Percentiles rank a stretch among this genome's conserved stretches.
phyloP scores from a whole-genome alignment of 2,888 invertebrate genomes.

The Lysandra coridon region DNA sequence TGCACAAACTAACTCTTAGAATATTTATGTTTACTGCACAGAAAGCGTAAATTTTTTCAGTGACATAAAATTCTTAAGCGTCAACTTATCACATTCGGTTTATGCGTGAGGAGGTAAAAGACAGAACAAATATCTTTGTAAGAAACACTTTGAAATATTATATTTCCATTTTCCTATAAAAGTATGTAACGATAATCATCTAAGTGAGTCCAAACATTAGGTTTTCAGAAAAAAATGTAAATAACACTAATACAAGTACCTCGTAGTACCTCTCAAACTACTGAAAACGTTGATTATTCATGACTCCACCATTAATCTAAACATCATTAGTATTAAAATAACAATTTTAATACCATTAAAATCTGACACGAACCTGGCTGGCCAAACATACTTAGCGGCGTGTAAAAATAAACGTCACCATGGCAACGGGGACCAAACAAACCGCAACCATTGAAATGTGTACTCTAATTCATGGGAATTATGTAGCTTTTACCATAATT shows the following conservation, averaged over 20 bases:
- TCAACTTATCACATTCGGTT: too few relatives aligned
- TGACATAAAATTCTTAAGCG: too few relatives aligned
- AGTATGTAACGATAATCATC: neutral
- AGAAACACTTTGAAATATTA: neutral
- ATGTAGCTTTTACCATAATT: constrained; percentile 31
- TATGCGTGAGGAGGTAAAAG: too few relatives aligned
- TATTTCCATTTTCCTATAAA: neutral
- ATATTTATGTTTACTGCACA: too few relatives aligned
- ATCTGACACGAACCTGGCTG: constrained; percentile 28
- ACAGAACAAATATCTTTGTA: neutral
- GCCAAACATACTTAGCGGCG: constrained; percentile 34
- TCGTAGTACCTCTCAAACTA: neutral
- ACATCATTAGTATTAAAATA: constrained; percentile 24
- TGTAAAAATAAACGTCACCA: constrained; percentile 46
- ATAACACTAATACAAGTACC: neutral
- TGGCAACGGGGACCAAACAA: constrained; percentile 55
- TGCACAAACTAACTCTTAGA: too few relatives aligned
- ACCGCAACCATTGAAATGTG: constrained; percentile 34
- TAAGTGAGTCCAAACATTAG: neutral
- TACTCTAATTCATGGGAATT: constrained; percentile 32
- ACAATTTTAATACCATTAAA: constrained; percentile 31
- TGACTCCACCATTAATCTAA: neutral
- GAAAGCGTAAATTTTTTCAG: too few relatives aligned
- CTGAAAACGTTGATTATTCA: constrained; percentile 14
- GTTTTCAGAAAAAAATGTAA: neutral